Base-by-base conservation (phyloP, 37 sponge, comb jelly and placozoan species). In the Dysidea cf. avara region DNA sequence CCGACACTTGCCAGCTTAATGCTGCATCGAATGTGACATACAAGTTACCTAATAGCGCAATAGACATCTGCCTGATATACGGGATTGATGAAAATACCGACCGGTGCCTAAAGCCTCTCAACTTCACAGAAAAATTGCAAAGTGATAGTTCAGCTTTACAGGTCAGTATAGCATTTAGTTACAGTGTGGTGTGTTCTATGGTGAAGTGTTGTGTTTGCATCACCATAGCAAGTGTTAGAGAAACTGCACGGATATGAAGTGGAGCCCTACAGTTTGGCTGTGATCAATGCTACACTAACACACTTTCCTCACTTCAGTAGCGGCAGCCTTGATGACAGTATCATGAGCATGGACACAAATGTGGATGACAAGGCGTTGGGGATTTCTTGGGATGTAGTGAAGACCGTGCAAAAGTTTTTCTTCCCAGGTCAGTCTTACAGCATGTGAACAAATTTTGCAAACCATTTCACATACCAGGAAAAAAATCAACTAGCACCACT, bases 51-150 rank as follows among this genome's bases (percentile, higher is more conserved):
- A 89, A 89, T 39, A 24, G 77, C 29, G 58, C 83, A 24, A 79
- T 83, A 35, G 81, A 89, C 61, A 64, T 70, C 25, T 78, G 75
- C 33, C 56, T 89, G 40, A 80, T 89, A 34, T 83, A 83, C 53
- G 90, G 90, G 3, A 57, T 83, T 33, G 90, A 89, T 58, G 86
- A 85, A 66, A 78, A 43, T 25, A 71, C 22, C 56, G 30, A 2
- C 33, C 30, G 22, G 7, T 53, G 20, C 1, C 17, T 25, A 36
- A 65, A 32, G 38, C 18, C 9, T 53, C 34, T 31, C 16, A 60
- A 60, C 3, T 31, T 17, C 61, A 18, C 29, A 26, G 33, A 17
- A 17, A 26, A 9, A 17, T n/a, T n/a, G n/a, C n/a, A n/a, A n/a
- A n/a, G n/a, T n/a, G n/a, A n/a, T n/a, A n/a, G n/a, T n/a, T 26